phyloP scores from a whole-genome alignment of 2,888 invertebrate species.

The Tetropium fuscum region DNA sequence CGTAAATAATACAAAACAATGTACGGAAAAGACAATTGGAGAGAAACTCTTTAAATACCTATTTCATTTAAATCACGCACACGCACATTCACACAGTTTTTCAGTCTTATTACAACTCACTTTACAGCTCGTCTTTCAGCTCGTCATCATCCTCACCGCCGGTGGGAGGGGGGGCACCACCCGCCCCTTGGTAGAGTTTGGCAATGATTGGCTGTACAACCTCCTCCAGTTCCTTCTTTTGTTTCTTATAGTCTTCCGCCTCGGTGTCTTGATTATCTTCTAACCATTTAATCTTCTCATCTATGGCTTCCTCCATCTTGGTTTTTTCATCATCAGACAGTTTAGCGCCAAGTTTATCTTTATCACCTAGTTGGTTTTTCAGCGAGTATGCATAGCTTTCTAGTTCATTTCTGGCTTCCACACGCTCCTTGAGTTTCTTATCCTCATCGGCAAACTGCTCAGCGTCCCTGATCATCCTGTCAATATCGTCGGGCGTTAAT shows the following conservation, averaged over 20 bases:
- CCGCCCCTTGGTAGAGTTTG: slow-evolving; percentile 92
- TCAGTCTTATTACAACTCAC: slow-evolving; percentile 56
- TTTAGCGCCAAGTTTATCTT: slow-evolving; percentile 87
- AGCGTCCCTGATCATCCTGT: slow-evolving; percentile 99
- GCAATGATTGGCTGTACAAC: slow-evolving; percentile 97
- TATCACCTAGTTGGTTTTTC: slow-evolving; percentile 96
- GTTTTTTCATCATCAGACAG: slow-evolving; percentile 89
- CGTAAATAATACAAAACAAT: slow-evolving; percentile 37
- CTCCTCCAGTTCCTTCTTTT: slow-evolving; percentile 95
- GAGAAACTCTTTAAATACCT: slow-evolving; percentile 26
- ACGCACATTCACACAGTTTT: slow-evolving; percentile 31
- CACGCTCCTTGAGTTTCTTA: slow-evolving; percentile 94
- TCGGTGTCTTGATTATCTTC: slow-evolving; percentile 96
- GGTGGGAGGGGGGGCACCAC: slow-evolving; percentile 80
- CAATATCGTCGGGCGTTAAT: slow-evolving; percentile 98
- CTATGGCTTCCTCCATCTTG: slow-evolving; percentile 96
- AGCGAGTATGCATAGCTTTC: slow-evolving; percentile 98
- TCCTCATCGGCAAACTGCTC: slow-evolving; percentile 99
- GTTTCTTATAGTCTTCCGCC: slow-evolving; percentile 91
- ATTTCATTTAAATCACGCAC: slow-evolving; percentile 16
- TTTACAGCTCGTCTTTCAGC: slow-evolving; percentile 87
- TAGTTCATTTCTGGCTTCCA: slow-evolving; percentile 96
- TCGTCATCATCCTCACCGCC: slow-evolving; percentile 79
- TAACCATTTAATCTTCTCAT: slow-evolving; percentile 97
- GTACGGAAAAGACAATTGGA: slow-evolving; percentile 26